Conservation (phyloP, 2,797 vertebrate genomes). For the Rachycentron canadum region DNA sequence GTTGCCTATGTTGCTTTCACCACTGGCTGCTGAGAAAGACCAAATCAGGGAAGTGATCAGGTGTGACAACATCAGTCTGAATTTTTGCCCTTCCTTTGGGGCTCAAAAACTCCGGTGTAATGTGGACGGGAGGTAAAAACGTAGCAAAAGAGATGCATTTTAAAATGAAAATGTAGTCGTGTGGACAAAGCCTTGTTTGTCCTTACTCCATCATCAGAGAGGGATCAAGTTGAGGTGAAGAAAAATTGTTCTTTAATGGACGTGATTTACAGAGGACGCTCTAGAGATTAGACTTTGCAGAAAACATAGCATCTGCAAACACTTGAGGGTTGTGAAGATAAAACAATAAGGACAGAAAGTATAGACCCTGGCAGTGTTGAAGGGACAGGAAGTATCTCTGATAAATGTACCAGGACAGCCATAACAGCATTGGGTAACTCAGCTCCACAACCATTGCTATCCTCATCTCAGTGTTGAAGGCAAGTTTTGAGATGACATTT, state of each 20-base stretch:
- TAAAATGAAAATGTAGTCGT: too few relatives aligned
- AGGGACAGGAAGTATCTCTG: not conserved
- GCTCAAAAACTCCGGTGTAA: too few relatives aligned
- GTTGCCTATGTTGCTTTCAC: too few relatives aligned
- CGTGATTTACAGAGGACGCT: not conserved
- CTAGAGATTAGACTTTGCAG: not conserved
- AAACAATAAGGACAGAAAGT: not conserved
- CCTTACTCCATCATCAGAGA: not conserved
- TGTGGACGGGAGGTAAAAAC: too few relatives aligned
- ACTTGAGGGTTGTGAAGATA: not conserved
- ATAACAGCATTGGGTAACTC: too few relatives aligned
- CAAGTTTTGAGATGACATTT: conserved; percentile 21
- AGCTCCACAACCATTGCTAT: too few relatives aligned
- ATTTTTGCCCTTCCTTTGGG: too few relatives aligned
- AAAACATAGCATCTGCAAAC: conserved; percentile 10
- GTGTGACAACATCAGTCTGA: too few relatives aligned
- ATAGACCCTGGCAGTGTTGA: not conserved
- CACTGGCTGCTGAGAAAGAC: too few relatives aligned
- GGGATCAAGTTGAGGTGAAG: conserved; percentile 10
- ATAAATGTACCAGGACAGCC: not conserved
- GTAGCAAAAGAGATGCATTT: too few relatives aligned
- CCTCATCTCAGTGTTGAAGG: not conserved
- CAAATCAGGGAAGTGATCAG: too few relatives aligned
- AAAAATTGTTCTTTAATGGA: conserved; percentile 1
- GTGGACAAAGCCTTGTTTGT: too few relatives aligned